Evolutionary conservation across 2,888 invertebrate species (phyloP).

Genomic region (Tribolium freemani): DNA sequence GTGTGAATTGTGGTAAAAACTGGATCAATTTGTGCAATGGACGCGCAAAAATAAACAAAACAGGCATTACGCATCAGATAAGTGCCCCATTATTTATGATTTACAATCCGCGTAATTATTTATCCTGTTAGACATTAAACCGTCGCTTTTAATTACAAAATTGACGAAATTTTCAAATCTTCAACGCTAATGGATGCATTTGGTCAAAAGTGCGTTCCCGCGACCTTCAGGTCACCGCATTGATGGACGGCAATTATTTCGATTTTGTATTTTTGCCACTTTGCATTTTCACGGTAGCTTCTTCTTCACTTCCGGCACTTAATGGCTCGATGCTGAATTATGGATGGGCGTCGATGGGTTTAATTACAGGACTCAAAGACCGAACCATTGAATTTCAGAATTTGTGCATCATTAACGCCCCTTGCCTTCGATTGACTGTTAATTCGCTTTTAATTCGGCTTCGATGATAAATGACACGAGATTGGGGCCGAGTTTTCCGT

Average conservation of each 20-base stretch:
- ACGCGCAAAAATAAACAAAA: slow-evolving; percentile 25
- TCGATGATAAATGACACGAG: background rate
- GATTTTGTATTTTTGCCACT: slow-evolving; percentile 31
- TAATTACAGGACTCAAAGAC: slow-evolving; percentile 10
- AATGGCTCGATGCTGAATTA: background rate
- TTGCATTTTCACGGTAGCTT: background rate
- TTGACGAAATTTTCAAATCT: background rate
- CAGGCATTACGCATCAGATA: slow-evolving; percentile 20
- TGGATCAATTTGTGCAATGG: slow-evolving; percentile 16
- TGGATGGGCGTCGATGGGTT: slow-evolving; percentile 3
- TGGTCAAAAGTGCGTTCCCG: slow-evolving; percentile 53
- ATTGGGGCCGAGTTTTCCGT: background rate
- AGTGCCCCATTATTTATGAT: slow-evolving; percentile 25
- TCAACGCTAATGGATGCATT: slow-evolving; percentile 42
- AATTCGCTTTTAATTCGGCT: background rate
- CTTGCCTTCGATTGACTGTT: background rate
- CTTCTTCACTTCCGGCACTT: background rate
- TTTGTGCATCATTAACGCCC: background rate
- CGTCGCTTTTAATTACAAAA: slow-evolving; percentile 21
- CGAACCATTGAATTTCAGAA: background rate
- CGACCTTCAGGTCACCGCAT: slow-evolving; percentile 52
- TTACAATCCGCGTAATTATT: slow-evolving; percentile 20
- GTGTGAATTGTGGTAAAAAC: background rate
- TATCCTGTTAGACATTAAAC: slow-evolving; percentile 23
- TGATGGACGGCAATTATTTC: slow-evolving; percentile 53